Base-by-base conservation (phyloP, 2,888 invertebrate genomes). In the Microctonus brassicae region DNA sequence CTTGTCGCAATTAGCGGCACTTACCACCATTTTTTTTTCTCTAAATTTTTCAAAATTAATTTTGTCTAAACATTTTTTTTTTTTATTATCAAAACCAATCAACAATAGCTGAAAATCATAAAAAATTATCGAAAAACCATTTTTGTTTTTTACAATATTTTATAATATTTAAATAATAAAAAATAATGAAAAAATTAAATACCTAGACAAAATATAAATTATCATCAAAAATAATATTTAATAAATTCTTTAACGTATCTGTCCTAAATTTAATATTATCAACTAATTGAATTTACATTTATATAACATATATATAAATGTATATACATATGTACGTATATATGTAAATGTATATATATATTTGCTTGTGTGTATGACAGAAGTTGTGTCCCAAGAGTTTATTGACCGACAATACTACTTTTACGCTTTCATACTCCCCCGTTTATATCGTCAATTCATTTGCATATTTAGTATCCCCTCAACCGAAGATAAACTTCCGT, bases 391-490 rank as follows among this genome's bases (percentile, higher is more conserved):
- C 17, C 47, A 47, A 47, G 17, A 47, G 17, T 47, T 4, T 47
- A 17, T 47, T 47, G 17, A 47, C 47, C 47, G 47, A 17, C 47
- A 9, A 47, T 72, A 80, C 79, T 67, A 84, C 83, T 82, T 84
- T 81, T 81, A 78, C 78, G 70, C 72, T 74, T 81, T 83, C 81
- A 81, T 84, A 81, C 77, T 83, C 71, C 79, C 84, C 84, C 83
- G 80, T 78, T 84, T 80, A 78, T 82, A 85, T 84, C 82, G 83
- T 81, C 81, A 77, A 84, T 83, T 85, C 83, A 84, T 84, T 85
- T 85, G 84, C 84, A 85, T 85, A 84, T 85, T 85, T 81, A 81
- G 82, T 76, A 84, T 81, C 78, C 64, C 42, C 78, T 66, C 65
- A 52, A 61, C 66, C 68, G 60, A 66, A 74, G 75, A 79, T 73